Evolutionary conservation across 2,113 vertebrate species (phyloP).

Genomic region (Narcine bancroftii): DNA sequence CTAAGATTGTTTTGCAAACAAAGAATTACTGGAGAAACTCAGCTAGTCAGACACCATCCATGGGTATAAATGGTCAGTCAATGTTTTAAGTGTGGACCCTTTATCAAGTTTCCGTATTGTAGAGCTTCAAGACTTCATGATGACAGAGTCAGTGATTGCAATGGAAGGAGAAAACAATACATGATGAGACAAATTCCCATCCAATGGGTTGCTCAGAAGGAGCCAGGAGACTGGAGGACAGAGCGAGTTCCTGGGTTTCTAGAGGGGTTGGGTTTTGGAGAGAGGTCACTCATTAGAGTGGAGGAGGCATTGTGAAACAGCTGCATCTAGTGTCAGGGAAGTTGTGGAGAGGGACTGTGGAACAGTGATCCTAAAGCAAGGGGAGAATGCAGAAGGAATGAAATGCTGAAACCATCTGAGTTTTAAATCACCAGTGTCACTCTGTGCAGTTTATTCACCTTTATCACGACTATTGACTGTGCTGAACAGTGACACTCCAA

Average conservation of each 20-base stretch:
- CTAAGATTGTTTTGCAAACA: too few species aligned
- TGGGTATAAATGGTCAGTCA: too few species aligned
- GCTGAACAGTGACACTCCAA: constrained; percentile 8
- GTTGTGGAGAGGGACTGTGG: background rate
- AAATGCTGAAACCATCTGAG: background rate
- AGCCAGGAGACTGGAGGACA: background rate
- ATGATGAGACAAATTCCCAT: too few species aligned
- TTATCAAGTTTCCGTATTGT: too few species aligned
- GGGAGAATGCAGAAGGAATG: background rate
- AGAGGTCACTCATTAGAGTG: too few species aligned
- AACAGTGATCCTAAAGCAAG: background rate
- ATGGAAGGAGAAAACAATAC: too few species aligned
- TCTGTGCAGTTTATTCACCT: background rate
- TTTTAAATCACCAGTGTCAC: background rate
- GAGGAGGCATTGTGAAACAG: background rate
- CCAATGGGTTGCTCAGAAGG: background rate
- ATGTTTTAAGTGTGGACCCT: too few species aligned
- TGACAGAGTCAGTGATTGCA: too few species aligned
- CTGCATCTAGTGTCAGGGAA: background rate
- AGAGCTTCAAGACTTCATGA: too few species aligned
- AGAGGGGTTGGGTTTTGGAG: background rate
- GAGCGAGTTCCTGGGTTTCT: background rate
- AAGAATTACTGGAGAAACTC: too few species aligned
- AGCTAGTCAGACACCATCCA: too few species aligned
- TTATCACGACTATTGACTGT: background rate